These are phyloP conservation scores for Dolichopus griseipennis DNA, from an alignment of 2,888 invertebrate species.

Conservation along the genomic window DNA sequence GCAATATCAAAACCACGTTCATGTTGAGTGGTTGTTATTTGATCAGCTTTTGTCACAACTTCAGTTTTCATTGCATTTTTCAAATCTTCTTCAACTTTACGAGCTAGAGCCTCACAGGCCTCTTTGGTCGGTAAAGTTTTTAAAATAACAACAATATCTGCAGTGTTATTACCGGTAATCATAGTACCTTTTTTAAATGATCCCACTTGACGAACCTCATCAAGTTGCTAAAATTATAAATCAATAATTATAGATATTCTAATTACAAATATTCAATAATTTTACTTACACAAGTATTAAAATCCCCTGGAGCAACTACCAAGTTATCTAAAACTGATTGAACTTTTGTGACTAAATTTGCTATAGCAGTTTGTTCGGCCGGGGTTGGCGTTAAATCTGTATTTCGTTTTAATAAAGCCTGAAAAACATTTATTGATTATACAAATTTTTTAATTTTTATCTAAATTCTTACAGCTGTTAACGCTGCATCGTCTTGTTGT, in stretches of 20 bases:
- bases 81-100: slow-evolving; percentile 79
- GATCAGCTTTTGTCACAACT: slow-evolving; percentile 53
- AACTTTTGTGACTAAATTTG: slow-evolving; percentile 90
- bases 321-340: slow-evolving; percentile 89
- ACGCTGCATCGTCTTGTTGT: slow-evolving; percentile 70
- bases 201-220: slow-evolving; percentile 93
- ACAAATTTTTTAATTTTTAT: not conserved
- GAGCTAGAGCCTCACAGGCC: slow-evolving; percentile 84
- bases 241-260: not conserved
- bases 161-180: slow-evolving; percentile 89
- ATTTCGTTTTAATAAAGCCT: slow-evolving; percentile 87
- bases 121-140: slow-evolving; percentile 94
- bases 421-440: slow-evolving; percentile 25
- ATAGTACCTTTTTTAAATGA: slow-evolving; percentile 98
- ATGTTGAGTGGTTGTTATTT: slow-evolving; percentile 39
- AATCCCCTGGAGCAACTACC: slow-evolving; percentile 86
- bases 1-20: slow-evolving; percentile 84
- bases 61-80: slow-evolving; percentile 60
- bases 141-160: slow-evolving; percentile 92
- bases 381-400: slow-evolving; percentile 85
- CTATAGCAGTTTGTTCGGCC: slow-evolving; percentile 82
- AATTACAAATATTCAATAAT: not conserved
- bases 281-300: slow-evolving; percentile 91
- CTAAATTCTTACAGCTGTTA: slow-evolving; percentile 57
- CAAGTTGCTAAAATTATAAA: slow-evolving; percentile 57